Conservation (phyloP, 2,797 vertebrate species). For the Xyrichtys novacula region DNA sequence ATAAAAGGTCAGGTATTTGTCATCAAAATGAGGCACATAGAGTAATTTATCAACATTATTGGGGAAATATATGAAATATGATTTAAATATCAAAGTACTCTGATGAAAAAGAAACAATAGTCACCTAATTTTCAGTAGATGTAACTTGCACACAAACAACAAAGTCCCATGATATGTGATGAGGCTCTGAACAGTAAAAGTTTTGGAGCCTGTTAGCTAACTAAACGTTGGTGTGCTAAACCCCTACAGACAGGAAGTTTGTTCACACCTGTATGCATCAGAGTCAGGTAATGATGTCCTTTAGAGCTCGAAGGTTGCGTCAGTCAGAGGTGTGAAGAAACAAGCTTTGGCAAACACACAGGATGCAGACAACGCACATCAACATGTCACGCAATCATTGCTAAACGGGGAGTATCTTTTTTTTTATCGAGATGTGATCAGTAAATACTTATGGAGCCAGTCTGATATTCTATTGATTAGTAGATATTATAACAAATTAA, state of each 20-base stretch:
- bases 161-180: neutral
- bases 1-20: no score
- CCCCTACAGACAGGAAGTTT: neutral
- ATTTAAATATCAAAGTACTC: no score
- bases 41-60: no score
- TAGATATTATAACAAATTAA: no score
- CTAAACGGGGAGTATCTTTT: neutral
- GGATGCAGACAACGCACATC: neutral
- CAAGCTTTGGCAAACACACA: constrained; percentile 14
- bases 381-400: constrained; percentile 17
- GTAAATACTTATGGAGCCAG: no score
- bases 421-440: no score
- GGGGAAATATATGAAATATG: no score
- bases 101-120: no score
- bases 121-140: no score
- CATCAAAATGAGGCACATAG: no score
- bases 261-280: constrained; percentile 16
- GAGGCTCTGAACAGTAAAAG: no score
- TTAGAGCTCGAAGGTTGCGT: neutral
- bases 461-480: no score
- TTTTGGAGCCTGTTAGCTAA: constrained; percentile 5
- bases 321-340: constrained; percentile 54
- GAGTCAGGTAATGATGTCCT: neutral
- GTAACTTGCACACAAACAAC: neutral
- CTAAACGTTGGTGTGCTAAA: neutral